These are phyloP conservation scores for Sesia bembeciformis DNA, from an alignment of 2,888 invertebrate species.

Conservation along the genomic window DNA sequence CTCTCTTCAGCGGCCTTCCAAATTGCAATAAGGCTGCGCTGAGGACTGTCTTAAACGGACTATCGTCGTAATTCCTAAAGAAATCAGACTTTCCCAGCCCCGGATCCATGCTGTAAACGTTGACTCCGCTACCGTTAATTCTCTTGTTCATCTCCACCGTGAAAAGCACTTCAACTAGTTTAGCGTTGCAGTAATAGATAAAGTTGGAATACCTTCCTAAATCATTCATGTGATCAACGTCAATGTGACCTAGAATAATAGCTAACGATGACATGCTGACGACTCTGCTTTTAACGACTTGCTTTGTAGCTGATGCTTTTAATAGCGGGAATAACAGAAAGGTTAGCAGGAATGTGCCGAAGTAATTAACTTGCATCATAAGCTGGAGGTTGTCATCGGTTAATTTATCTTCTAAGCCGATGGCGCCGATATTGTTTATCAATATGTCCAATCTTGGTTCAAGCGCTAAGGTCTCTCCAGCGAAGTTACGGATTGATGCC, in stretches of 20 bases:
- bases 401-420: slow-evolving; percentile 45
- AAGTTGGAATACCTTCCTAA: slow-evolving; percentile 75
- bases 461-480: slow-evolving; percentile 55
- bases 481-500: slow-evolving; percentile 72
- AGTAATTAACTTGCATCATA: slow-evolving; percentile 75
- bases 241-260: slow-evolving; percentile 79
- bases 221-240: slow-evolving; percentile 82
- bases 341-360: slow-evolving; percentile 44
- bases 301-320: slow-evolving; percentile 37
- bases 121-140: slow-evolving; percentile 70
- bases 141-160: slow-evolving; percentile 68
- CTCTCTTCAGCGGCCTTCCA: slow-evolving; percentile 30
- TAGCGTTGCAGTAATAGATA: slow-evolving; percentile 68
- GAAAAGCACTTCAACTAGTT: slow-evolving; percentile 38
- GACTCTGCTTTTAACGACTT: no score
- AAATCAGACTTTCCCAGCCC: slow-evolving; percentile 86
- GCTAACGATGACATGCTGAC: slow-evolving; percentile 64
- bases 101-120: slow-evolving; percentile 87
- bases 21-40: slow-evolving; percentile 25
- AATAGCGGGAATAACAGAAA: slow-evolving; percentile 42
- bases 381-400: slow-evolving; percentile 76
- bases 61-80: slow-evolving; percentile 71
- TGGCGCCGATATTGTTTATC: slow-evolving; percentile 67
- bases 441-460: slow-evolving; percentile 63
- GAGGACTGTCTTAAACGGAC: slow-evolving; percentile 18